Base-by-base conservation (phyloP, 2,113 vertebrate species). In the Grus americana region DNA sequence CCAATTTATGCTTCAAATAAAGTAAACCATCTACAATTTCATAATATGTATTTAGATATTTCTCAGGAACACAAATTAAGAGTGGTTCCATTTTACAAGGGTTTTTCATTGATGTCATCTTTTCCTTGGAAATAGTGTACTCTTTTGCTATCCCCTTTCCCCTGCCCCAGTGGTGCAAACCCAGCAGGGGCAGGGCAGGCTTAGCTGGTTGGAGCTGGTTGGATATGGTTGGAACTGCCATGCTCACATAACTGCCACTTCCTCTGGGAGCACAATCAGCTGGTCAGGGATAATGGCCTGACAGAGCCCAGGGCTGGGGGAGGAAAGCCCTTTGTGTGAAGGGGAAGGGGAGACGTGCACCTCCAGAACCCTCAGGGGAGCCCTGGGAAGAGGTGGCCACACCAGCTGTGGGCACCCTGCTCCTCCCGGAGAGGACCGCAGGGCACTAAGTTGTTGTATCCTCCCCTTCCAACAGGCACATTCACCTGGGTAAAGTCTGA, bases 21-120 rank as follows among this genome's bases (percentile, higher is more conserved):
- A 44, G 11, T 8, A 57, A 34, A 17, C 14, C 10, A 20, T 19
- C 26, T 50, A 3, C 3, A 68, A 16, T 59, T 62, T 83, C 18
- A 44, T 38, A 29, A 30, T 29, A 68, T 4, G 1, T 5, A 12
- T 63, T 44, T 67, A 59, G 34, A 10, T 46, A 23, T 61, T 40
- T 81, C 36, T 82, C 20, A n/a, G 34, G 16, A 78, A 47, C 20
- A 47, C 2, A 81, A 62, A 73, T 68, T 19, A 49, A 62, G 6
- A 32, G 9, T 22, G 12, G 5, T 40, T 76, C 19, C 5, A 9
- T 63, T 59, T 59, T 62, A 44, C 26, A 75, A 36, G 4, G 4
- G 0, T 1, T 75, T 59, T 61, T 38, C 6, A 23, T 5, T 57
- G 22, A 49, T 68, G 3, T 9, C 1, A 0, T 15, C 9, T 65